Evolutionary conservation across 2,797 vertebrate genomes (phyloP), one percentile per base, ranked within the genome.

Genomic region (Chelonia mydas): DNA sequence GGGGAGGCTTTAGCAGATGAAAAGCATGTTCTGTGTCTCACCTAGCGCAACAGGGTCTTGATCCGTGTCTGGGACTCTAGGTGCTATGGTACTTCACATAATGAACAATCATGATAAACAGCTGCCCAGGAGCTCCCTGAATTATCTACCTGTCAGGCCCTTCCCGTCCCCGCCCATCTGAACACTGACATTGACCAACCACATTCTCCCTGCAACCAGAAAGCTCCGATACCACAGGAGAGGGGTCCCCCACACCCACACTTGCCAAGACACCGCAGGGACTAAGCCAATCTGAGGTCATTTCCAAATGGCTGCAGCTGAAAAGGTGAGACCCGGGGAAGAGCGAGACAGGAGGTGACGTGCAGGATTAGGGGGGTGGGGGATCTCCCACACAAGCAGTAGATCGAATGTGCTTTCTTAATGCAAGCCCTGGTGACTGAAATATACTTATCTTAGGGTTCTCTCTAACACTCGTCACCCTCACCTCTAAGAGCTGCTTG

Each of bases 141-240:
- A 97, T 89, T 90, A 95, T 93, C 65, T 87, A 77, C 54, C 79
- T 81, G 95, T 94, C 93, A 95, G 23, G 55, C 76, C 6, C 74
- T 76, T 76, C 87, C 37, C 16, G 28, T 25, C 84, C 79, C 21
- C 57, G 79, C 45, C 50, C 45, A 50, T 84, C n/a, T 45, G 41
- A 78, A 49, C 23, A 45, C 23, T 11, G 45, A 41, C 27, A 41
- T 16, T 23, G 21, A 27, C 21, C 41, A 41, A 27, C 11, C 37
- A 13, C 45, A 25, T 31, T 49, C 15, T 49, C 45, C 76, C 47
- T 79, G 27, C 13, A 10, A 17, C 17, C 21, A 72, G 15, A 6
- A 16, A 47, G 47, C 74, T 47, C 21, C 86, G 57, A 65, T 15
- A 86, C 41, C 53, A 74, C 17, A 45, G 90, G 78, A 25, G 93